Conservation (phyloP, 2,113 vertebrate genomes). For the Illadopsis cleaveri region DNA sequence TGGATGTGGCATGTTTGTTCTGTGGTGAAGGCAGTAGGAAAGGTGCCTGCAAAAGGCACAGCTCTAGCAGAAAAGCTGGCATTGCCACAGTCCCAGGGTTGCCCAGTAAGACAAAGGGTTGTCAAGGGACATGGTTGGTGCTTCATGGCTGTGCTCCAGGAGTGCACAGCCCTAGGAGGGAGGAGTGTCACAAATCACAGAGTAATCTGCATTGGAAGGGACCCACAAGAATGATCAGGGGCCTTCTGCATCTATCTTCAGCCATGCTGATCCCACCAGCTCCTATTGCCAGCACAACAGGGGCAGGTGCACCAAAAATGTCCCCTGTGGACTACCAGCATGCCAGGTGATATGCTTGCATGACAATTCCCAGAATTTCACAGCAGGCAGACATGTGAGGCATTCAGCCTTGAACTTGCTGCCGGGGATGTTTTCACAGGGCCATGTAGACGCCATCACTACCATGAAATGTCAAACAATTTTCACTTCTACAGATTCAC, state of each 20-base stretch:
- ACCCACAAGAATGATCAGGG: not conserved
- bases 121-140: not conserved
- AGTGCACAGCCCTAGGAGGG: accelerated
- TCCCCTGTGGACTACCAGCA: not conserved
- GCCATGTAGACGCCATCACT: not conserved
- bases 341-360: not conserved
- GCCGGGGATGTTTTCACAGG: not conserved
- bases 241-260: not conserved
- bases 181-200: not conserved
- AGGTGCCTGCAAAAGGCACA: not conserved
- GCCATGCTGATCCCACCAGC: not conserved
- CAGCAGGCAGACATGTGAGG: not conserved
- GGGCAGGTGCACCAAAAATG: not conserved
- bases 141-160: not conserved
- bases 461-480: not conserved
- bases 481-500: not conserved
- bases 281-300: not conserved
- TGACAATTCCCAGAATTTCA: not conserved
- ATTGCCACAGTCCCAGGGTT: not conserved
- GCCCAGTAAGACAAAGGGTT: not conserved
- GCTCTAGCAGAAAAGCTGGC: not conserved
- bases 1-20: not conserved
- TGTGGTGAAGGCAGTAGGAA: not conserved
- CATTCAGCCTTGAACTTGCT: not conserved
- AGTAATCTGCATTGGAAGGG: not conserved